These are phyloP conservation scores for Quadroppia sp. DNA, from an alignment of 2,888 invertebrate genomes.

Conservation along the genomic window DNA sequence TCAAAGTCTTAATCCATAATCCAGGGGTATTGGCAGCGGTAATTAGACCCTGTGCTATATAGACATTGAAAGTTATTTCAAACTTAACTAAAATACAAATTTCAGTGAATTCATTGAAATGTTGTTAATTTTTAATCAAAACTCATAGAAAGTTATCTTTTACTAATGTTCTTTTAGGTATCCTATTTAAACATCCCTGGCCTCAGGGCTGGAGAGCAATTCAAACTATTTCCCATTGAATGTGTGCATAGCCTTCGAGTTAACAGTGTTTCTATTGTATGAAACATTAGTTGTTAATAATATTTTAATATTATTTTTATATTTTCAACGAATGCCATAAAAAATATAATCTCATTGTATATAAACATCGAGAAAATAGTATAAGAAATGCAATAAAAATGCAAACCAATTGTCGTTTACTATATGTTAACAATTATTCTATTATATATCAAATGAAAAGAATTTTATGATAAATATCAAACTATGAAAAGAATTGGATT, in stretches of 20 bases:
- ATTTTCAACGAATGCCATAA: not conserved
- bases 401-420: not conserved
- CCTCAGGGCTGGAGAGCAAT: not conserved
- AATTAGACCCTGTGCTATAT: too few relatives aligned
- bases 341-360: constrained; percentile 2
- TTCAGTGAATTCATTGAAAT: too few relatives aligned
- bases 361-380: not conserved
- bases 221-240: not conserved
- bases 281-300: constrained; percentile 2
- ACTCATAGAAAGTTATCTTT: too few relatives aligned
- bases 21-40: too few relatives aligned
- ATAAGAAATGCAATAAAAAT: not conserved
- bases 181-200: too few relatives aligned
- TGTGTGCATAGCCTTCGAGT: constrained; percentile 25
- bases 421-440: not conserved
- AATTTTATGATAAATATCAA: not conserved
- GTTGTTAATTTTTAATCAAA: too few relatives aligned
- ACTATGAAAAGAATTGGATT: too few relatives aligned
- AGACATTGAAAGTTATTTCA: too few relatives aligned
- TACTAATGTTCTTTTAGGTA: too few relatives aligned
- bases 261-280: not conserved
- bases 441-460: not conserved
- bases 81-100: too few relatives aligned
- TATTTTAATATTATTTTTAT: not conserved
- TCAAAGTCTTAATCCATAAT: not conserved